Base-by-base conservation (phyloP, 2,797 vertebrate species). In the Sebastes flavidus region DNA sequence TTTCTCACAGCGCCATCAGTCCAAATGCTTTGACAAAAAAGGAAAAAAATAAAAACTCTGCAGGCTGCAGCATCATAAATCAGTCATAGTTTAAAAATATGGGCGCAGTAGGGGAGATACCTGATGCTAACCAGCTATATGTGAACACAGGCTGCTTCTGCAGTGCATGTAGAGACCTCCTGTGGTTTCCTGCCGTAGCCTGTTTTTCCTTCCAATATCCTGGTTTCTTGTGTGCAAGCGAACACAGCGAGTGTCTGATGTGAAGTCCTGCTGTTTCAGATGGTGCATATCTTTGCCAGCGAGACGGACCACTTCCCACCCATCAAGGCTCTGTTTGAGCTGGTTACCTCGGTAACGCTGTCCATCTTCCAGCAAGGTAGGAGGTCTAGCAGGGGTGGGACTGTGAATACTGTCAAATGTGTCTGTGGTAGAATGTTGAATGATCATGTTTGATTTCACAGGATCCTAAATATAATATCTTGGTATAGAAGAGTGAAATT, bases 281-380 rank as follows among this genome's bases (percentile, higher is more conserved):
- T 99, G 97, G 97, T 99, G 90, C 97, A 99, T 91, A 99, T 99
- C 95, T 99, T 99, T 95, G 97, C 98, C 86, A 97, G 98, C 30
- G 97, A 99, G 94, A 97, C 97, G 24, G 97, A 96, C 85, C 97
- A 99, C 94, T 99, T 99, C 87, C 97, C 98, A 77, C 98, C 99
- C 83, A 98, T 99, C 90, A 98, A 99, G 95, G 97, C 97, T 81
- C 97, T 99, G 87, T 99, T 99, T 96, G 97, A 99, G 94, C 96
- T 98, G 25, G 97, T 99, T 96, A 99, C 98, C 88, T 98, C 99
- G 18, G 96, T 99, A 93, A 99, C 99, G 5, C 96, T 99, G 89
- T 97, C 97, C 87, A 97, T 99, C 92, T 99, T 99, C 95, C 98
- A 99, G 92, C 98, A 99, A 99, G 99, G 99, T 99, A 98, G 91